Conservation (phyloP, 2,888 invertebrate genomes). For the Drosophila neoperkinsi region DNA sequence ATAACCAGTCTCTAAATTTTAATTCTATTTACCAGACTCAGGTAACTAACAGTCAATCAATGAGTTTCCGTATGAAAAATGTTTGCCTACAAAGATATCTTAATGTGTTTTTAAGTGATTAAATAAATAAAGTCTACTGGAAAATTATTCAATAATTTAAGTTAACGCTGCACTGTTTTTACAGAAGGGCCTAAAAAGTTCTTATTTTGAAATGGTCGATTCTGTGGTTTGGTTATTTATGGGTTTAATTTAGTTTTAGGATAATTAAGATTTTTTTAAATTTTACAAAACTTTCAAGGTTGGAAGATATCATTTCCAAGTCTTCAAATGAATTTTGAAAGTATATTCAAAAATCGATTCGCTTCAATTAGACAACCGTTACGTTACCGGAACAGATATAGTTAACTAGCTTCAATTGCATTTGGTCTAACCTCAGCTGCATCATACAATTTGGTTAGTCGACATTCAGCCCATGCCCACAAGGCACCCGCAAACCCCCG, state of each 20-base stretch:
- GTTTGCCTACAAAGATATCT: background rate
- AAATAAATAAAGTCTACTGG: background rate
- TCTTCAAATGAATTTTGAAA: background rate
- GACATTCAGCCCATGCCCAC: background rate
- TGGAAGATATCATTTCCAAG: background rate
- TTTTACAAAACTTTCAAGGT: background rate
- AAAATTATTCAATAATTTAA: background rate
- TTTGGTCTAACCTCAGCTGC: constrained; percentile 23
- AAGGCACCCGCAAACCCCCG: background rate
- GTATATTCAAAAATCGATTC: background rate
- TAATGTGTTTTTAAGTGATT: background rate
- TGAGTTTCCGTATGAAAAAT: background rate
- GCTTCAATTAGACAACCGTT: too few relatives aligned
- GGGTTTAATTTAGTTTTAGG: background rate
- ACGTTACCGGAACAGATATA: background rate
- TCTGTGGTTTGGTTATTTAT: background rate
- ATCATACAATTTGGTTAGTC: constrained; percentile 23
- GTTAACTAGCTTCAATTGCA: constrained; percentile 11
- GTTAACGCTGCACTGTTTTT: background rate
- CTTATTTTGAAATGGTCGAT: background rate
- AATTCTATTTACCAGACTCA: background rate
- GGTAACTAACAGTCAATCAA: background rate
- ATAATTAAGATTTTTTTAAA: background rate
- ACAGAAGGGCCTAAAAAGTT: background rate
- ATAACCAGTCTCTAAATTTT: background rate